Percentiles rank a stretch among this genome's conserved stretches.
Evolutionary conservation across 2,888 invertebrate genomes (phyloP).

Genomic region (Morpho achilles): DNA sequence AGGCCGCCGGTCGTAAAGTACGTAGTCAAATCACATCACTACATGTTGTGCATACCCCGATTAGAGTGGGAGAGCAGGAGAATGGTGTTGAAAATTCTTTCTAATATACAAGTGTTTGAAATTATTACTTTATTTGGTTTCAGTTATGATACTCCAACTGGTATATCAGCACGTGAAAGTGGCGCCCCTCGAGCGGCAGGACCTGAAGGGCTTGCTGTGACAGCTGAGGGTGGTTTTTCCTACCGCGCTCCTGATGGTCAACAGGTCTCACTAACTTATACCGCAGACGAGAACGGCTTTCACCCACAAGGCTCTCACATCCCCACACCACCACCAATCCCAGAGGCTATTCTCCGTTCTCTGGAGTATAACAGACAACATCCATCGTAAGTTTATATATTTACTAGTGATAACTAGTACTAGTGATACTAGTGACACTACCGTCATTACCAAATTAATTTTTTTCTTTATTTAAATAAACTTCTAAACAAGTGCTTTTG

Average conservation of each 20-base stretch:
- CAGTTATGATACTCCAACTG: constrained; percentile 82
- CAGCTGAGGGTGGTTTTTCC: constrained; percentile 83
- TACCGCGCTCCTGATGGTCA: constrained; percentile 84
- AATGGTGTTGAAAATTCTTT: too few species aligned
- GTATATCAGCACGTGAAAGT: constrained; percentile 80
- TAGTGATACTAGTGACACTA: too few species aligned
- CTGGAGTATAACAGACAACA: constrained; percentile 61
- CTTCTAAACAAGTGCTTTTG: too few species aligned
- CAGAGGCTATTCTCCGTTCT: constrained; percentile 76
- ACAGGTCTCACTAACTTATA: constrained; percentile 60
- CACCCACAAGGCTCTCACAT: constrained; percentile 68
- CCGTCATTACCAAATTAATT: too few species aligned
- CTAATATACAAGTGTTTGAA: too few species aligned
- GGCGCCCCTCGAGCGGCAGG: constrained; percentile 79
- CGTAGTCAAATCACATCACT: too few species aligned
- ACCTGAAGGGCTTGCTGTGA: constrained; percentile 73
- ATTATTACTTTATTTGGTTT: constrained; percentile 28
- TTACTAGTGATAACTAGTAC: too few species aligned
- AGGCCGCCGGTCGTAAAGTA: too few species aligned
- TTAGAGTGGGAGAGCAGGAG: too few species aligned
- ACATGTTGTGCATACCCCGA: too few species aligned
- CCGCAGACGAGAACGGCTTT: constrained; percentile 12
- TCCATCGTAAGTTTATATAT: constrained; percentile 32
- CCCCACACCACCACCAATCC: constrained; percentile 80
- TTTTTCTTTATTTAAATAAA: too few species aligned